phyloP scores from a whole-genome alignment of 2,113 vertebrate species.

The western clawed frog (Xenopus tropicalis) region DNA sequence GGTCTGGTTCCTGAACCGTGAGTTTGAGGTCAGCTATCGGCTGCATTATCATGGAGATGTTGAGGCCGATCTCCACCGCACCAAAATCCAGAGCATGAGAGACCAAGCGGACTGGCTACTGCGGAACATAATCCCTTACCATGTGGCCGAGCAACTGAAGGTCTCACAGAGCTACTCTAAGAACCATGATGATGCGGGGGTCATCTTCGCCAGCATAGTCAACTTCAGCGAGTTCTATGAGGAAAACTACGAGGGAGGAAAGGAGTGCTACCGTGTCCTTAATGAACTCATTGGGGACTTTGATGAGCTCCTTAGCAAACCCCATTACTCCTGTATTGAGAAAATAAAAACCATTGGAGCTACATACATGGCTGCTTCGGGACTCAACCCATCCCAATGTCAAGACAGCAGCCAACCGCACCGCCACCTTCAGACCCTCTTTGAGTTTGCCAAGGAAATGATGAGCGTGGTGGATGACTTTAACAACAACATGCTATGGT shows the following conservation, averaged over 20 bases:
- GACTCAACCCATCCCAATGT: constrained; percentile 81
- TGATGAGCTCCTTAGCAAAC: constrained; percentile 85
- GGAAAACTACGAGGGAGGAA: constrained; percentile 95
- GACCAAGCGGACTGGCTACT: constrained; percentile 96
- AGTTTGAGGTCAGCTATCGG: constrained; percentile 96
- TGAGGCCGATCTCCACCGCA: constrained; percentile 92
- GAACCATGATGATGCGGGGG: constrained; percentile 90
- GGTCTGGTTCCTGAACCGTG: constrained; percentile 96
- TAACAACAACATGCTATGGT: constrained; percentile 98
- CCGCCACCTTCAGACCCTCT: constrained; percentile 84
- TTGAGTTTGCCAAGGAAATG: constrained; percentile 97
- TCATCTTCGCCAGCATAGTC: constrained; percentile 96
- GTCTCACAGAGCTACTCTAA: constrained; percentile 97
- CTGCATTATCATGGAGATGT: constrained; percentile 96
- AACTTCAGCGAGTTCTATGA: constrained; percentile 99
- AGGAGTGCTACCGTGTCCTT: constrained; percentile 95
- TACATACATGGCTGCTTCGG: constrained; percentile 96
- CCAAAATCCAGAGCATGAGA: constrained; percentile 93
- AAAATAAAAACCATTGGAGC: constrained; percentile 99
- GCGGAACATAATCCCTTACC: constrained; percentile 95
- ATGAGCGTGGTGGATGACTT: constrained; percentile 97
- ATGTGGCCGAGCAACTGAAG: constrained; percentile 94
- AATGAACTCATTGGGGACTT: constrained; percentile 97
- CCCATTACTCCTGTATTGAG: constrained; percentile 85
- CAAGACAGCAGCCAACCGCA: constrained; percentile 75